These are phyloP conservation scores for Herpailurus yagouaroundi DNA, from an alignment of 2,113 vertebrate species.

Conservation along the genomic window DNA sequence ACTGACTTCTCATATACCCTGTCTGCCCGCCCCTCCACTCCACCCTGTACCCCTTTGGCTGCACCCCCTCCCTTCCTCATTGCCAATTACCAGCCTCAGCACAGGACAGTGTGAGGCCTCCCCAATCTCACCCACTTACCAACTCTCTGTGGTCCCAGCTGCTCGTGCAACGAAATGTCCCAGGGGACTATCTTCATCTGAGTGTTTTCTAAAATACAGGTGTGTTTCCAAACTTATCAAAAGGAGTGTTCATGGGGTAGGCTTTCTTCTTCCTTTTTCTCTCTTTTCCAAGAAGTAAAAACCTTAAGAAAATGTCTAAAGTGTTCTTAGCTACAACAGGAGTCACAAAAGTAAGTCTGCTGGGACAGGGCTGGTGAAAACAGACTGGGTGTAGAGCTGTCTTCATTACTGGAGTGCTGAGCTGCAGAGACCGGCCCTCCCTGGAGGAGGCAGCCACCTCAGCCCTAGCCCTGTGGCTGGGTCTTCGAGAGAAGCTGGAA, in stretches of 20 bases:
- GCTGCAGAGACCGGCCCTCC: not conserved
- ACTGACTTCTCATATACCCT: fast-evolving
- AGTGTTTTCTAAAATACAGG: not conserved
- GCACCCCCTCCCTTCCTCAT: no score
- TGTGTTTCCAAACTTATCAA: not conserved
- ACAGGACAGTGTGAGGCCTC: not conserved
- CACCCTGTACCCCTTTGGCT: not conserved
- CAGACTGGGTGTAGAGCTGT: not conserved
- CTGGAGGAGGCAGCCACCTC: not conserved
- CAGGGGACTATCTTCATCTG: not conserved
- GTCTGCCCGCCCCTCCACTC: not conserved
- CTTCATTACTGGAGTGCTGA: no score
- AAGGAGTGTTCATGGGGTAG: not conserved
- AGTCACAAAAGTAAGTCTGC: not conserved
- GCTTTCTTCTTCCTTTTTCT: not conserved
- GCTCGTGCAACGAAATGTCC: not conserved
- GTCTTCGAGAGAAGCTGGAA: conserved; percentile 13
- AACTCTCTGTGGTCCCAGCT: not conserved
- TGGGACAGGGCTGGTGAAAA: no score
- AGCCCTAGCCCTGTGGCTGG: not conserved
- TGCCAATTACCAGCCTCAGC: not conserved
- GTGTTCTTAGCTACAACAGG: not conserved
- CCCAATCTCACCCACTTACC: no score
- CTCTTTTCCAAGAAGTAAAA: not conserved
- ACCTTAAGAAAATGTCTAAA: not conserved